These are phyloP conservation scores for Physocephala rufipes DNA, from an alignment of 2,888 invertebrate species.

Conservation along the genomic window DNA sequence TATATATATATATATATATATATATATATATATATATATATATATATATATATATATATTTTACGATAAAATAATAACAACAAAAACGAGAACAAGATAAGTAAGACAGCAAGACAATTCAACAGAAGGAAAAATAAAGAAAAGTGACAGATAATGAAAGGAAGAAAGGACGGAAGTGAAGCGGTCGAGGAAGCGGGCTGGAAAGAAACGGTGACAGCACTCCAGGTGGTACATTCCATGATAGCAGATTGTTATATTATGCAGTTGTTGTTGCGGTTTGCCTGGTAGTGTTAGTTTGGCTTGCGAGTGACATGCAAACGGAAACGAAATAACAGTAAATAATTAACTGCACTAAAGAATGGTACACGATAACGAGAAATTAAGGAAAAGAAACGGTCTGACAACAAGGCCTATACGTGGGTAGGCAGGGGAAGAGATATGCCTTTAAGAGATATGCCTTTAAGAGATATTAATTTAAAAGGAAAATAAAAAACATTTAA, in stretches of 20 bases:
- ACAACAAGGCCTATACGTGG: not conserved
- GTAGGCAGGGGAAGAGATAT: not conserved
- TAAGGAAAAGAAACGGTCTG: not conserved
- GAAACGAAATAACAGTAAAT: not conserved
- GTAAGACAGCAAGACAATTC: not conserved
- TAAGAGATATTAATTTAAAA: constrained; percentile 16
- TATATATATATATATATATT: not conserved
- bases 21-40: not conserved
- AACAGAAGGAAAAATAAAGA: not conserved
- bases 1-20: not conserved
- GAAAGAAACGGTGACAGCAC: not conserved
- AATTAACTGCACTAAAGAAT: not conserved
- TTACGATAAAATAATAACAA: not conserved
- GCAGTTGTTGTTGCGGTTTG: constrained; percentile 7
- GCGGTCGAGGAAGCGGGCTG: not conserved
- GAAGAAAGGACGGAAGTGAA: not conserved
- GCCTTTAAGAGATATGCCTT: constrained; percentile 31
- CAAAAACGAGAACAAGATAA: not conserved
- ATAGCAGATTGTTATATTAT: not conserved
- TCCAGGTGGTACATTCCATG: not conserved
- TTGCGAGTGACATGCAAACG: not conserved
- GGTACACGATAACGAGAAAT: not conserved
- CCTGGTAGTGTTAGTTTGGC: not conserved
- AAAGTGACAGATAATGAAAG: not conserved
- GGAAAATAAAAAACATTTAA: too few relatives aligned